Evolutionary conservation across 2,113 vertebrate species (phyloP).

Genomic region (Archocentrus centrarchus): DNA sequence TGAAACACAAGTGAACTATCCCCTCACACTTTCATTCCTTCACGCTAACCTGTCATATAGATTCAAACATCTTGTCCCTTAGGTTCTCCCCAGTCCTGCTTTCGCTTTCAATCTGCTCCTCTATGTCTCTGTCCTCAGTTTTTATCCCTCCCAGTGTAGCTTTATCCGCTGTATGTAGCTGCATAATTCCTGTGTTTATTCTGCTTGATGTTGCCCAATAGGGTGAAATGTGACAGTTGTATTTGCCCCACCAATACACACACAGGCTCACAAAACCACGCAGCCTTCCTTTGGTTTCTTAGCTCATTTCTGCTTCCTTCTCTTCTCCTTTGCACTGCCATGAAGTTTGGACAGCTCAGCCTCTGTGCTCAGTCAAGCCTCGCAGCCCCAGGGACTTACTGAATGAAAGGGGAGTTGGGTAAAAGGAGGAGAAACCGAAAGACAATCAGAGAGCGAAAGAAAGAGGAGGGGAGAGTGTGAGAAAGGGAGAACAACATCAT

Average conservation of each 20-base stretch:
- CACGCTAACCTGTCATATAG: constrained; percentile 37
- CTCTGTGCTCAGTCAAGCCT: constrained; percentile 79
- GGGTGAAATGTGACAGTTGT: constrained; percentile 68
- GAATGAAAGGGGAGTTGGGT: constrained; percentile 47
- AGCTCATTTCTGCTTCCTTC: constrained; percentile 46
- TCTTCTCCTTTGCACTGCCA: constrained; percentile 54
- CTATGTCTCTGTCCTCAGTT: constrained; percentile 23
- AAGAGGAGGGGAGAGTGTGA: constrained; percentile 39
- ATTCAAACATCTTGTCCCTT: constrained; percentile 47
- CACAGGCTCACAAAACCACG: constrained; percentile 8
- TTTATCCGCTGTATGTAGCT: constrained; percentile 33
- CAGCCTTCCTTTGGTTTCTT: constrained; percentile 37
- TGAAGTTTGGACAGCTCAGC: constrained; percentile 74
- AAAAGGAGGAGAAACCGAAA: constrained; percentile 59
- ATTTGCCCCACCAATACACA: constrained; percentile 30
- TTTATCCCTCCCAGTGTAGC: constrained; percentile 47
- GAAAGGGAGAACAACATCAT: constrained; percentile 51
- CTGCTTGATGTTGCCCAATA: constrained; percentile 66
- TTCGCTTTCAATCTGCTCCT: constrained; percentile 49
- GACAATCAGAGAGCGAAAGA: constrained; percentile 42
- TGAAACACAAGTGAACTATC: constrained; percentile 30
- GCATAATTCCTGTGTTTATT: constrained; percentile 68
- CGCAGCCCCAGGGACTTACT: constrained; percentile 65
- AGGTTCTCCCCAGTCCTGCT: constrained; percentile 18
- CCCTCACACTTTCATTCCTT: constrained; percentile 30